A percentile compares a stretch with the other conserved stretches of the same genome.
Conservation (phyloP, 92 coral and sea anemone species). For the Desmophyllum pertusum region DNA sequence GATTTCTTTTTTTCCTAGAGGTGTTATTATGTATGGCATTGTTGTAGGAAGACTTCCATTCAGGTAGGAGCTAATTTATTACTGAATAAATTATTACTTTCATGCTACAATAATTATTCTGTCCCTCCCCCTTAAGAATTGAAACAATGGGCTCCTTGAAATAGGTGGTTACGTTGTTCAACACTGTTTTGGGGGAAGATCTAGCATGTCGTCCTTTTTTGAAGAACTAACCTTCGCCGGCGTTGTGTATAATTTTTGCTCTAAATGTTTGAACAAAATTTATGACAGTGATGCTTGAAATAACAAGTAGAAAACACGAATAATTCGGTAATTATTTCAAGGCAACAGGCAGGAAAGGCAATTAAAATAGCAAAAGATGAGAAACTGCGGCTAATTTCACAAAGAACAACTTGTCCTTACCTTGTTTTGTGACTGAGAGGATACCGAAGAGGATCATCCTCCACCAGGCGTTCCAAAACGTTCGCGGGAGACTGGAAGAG, state of each 20-base stretch:
- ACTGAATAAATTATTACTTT: neutral
- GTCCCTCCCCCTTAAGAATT: neutral
- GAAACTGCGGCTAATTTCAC: neutral
- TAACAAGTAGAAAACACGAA: neutral
- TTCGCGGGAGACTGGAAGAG: neutral
- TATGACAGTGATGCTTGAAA: neutral
- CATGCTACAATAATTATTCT: neutral
- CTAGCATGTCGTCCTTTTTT: too few relatives aligned
- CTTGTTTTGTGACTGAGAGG: neutral
- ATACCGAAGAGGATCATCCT: neutral
- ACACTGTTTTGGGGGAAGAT: too few relatives aligned
- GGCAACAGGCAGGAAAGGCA: neutral
- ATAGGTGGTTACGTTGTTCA: too few relatives aligned
- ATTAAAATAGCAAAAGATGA: neutral
- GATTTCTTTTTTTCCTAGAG: conserved; percentile 57
- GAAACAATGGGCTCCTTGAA: too few relatives aligned
- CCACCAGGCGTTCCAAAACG: neutral
- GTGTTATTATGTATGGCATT: conserved; percentile 90
- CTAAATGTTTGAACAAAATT: too few relatives aligned
- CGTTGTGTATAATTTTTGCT: too few relatives aligned
- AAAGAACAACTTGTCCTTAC: conserved; percentile 6
- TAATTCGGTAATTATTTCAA: neutral
- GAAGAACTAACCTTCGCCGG: too few relatives aligned
- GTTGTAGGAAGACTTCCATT: conserved; percentile 92
- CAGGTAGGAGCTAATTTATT: conserved; percentile 73